Base-by-base conservation (phyloP, 2,113 vertebrate genomes). In the Oceanites oceanicus region DNA sequence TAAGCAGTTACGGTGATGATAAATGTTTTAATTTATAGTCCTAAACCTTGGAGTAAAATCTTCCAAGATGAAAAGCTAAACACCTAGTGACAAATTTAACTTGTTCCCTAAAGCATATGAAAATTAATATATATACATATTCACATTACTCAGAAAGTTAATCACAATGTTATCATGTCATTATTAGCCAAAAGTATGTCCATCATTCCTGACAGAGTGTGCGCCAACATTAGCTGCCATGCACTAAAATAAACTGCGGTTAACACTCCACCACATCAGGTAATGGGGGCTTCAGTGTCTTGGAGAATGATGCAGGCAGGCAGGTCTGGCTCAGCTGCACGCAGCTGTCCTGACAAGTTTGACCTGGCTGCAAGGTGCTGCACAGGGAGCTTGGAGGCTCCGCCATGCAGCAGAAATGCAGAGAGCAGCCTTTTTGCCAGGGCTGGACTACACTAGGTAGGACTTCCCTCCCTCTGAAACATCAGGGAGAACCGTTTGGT, bases 401-500 rank as follows among this genome's bases (percentile, higher is more conserved):
- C 0, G 34, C 7, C 47, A 36, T 5, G 32, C 7, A 62, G 65
- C 61, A 66, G 56, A 27, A 55, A 50, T 5, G 23, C 22, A 53
- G 27, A 44, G 4, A 76, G 13, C 8, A 13, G 15, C 30, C 27
- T 66, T 66, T 20, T 25, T 34, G 30, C 6, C 50, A 67, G 10
- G 23, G 40, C 49, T 58, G 45, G 23, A 74, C 50, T 30, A 47
- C 5, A 21, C 34, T 0, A 71, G 22, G 55, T n/a, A 20, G 72
- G 36, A 66, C 9, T 10, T 29, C 15, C 21, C 7, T 52, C 20
- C 11, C 22, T 32, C 59, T 32, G 13, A 58, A 62, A 74, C 3
- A 1, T 2, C 7, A 22, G 10, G 34, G 13, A 62, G 21, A 1
- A 1, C 40, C 23, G 9, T 6, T 7, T 0, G 0, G 49, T 4